Evolutionary conservation across 2,888 invertebrate genomes (phyloP).

Genomic region (Brenthis daphne): DNA sequence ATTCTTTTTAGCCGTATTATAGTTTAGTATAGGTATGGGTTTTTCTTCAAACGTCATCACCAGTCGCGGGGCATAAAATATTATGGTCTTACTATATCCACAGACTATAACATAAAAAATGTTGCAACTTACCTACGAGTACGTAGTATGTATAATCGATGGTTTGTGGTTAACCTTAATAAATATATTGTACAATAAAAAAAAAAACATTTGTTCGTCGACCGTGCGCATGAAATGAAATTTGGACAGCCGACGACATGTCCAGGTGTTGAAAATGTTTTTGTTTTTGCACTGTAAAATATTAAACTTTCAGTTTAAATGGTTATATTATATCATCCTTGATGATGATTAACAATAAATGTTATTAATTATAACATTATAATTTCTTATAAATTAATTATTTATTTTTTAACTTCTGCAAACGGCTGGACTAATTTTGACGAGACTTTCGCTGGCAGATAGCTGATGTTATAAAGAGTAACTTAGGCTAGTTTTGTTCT

Average conservation of each 20-base stretch:
- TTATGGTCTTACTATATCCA: too few relatives aligned
- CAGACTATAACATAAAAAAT: background rate
- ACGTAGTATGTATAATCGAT: background rate
- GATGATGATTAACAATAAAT: background rate
- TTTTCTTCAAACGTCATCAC: too few relatives aligned
- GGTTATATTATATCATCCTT: background rate
- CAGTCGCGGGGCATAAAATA: too few relatives aligned
- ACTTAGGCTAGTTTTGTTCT: too few relatives aligned
- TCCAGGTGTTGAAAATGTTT: constrained; percentile 21
- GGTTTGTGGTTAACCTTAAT: constrained; percentile 5
- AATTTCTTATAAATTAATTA: too few relatives aligned
- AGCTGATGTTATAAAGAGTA: too few relatives aligned
- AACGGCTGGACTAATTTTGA: too few relatives aligned
- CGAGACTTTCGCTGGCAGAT: too few relatives aligned
- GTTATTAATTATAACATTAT: background rate
- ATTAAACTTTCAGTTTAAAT: constrained; percentile 5
- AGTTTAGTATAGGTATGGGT: too few relatives aligned
- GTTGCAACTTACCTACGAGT: background rate
- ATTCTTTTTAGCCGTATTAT: too few relatives aligned
- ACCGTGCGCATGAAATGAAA: constrained; percentile 19
- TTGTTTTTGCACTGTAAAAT: constrained; percentile 11
- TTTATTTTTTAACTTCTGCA: too few relatives aligned
- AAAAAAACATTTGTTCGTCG: constrained; percentile 14
- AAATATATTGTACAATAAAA: constrained; percentile 11
- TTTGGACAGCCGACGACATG: constrained; percentile 21